Conservation (phyloP, 1,140 invertebrate species). For the Aphis craccivora region DNA sequence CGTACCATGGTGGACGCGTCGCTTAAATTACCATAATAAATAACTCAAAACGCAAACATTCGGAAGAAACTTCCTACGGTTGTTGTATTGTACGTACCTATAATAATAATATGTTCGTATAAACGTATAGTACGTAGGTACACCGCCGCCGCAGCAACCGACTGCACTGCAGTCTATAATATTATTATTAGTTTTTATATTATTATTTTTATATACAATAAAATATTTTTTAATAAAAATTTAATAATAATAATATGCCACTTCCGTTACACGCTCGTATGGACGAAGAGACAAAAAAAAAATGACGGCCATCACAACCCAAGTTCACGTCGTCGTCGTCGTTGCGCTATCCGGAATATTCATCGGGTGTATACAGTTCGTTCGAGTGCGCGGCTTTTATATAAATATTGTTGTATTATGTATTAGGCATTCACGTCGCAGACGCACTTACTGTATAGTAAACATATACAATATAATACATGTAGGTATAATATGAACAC, state of each 20-base stretch:
- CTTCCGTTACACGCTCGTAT: neutral
- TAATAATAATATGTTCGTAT: too few relatives aligned
- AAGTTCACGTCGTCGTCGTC: neutral
- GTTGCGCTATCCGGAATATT: constrained; percentile 5
- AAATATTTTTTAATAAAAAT: neutral
- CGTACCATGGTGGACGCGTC: neutral
- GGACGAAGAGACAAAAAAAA: neutral
- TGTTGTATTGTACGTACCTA: too few relatives aligned
- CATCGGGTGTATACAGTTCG: neutral
- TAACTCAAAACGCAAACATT: constrained; percentile 33
- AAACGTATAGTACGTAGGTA: neutral
- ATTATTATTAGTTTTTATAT: neutral
- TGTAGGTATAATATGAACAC: neutral
- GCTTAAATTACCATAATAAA: constrained; percentile 30
- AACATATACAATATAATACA: neutral
- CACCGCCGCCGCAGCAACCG: neutral
- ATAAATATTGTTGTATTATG: constrained; percentile 5
- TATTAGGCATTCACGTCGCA: constrained; percentile 42
- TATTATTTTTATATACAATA: neutral
- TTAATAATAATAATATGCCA: neutral
- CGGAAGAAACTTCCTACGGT: neutral
- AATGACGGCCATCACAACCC: neutral
- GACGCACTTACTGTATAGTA: neutral
- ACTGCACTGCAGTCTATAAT: neutral
- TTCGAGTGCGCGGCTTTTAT: neutral